Evolutionary conservation across 2,888 invertebrate genomes (phyloP), one percentile per base, ranked within the genome.

Genomic region (Oscheius sp.): DNA sequence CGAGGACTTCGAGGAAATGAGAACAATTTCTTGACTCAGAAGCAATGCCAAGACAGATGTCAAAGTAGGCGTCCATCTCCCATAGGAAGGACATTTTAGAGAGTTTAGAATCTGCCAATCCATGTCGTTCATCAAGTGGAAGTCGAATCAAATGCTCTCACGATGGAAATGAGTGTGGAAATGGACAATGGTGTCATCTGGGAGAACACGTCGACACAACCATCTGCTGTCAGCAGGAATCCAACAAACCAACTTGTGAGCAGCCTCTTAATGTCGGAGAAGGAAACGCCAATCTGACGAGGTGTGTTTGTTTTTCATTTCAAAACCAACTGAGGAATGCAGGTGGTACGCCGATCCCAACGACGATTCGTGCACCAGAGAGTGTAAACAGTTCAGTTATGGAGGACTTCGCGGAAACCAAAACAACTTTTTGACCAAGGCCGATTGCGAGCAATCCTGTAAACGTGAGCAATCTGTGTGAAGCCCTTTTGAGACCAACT

Each of bases 161-260:
- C 33, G 61, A 67, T 2, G 73, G 76, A 45, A 75, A 69, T 15
- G 79, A 80, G 45, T 81, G 81, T 55, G 68, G 72, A 20, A 34
- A 64, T n/a, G 76, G 74, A 34, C 81, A 85, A 55, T 85, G 85
- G 85, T 85, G 85, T 69, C 85, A 85, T 65, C 67, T 85, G 17
- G 85, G 85, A 64, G 76, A 78, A 15, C 73, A 69, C 27, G 68
- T 70, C 6, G 80, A 81, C 46, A 79, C 83, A 0, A 78, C 82
- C 0, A 80, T 83, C 3, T 85, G 85, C 66, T 85, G 85, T 61
- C 82, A 84, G 8, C 48, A 64, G 39, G 64, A 52, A 20, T 50
- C 42, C 10, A 48, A 82, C 25, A 57, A 39, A 17, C 6, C 25
- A 27, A 79, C 83, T 17, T 85, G 85, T 64, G 79, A 77, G 12